Evolutionary conservation across 2,797 vertebrate genomes (phyloP), one percentile per base, ranked within the genome.

Genomic region (Aldrovandia affinis): DNA sequence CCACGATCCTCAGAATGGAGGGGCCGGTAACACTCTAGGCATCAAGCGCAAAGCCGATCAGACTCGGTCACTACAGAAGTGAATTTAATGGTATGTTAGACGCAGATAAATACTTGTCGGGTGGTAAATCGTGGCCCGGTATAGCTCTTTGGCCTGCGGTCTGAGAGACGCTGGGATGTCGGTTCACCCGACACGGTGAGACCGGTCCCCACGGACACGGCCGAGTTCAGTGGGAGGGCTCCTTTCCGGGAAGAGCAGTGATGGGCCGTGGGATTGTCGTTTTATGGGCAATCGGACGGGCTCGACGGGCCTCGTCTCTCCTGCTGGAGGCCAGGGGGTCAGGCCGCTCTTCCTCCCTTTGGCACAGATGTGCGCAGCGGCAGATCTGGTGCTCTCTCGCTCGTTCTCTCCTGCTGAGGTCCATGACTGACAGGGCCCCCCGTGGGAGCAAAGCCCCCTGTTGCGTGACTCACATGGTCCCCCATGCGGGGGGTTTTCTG

Each of bases 381-480:
- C 33, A 70, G 33, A 39, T 20, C 65, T 36, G 63, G 63, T 15
- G 63, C 63, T 33, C 6, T 22, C 15, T 7, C 2, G 3, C 55
- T 14, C 39, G 20, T 42, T 28, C 63, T 12, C 20, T 61, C 30
- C 55, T 61, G 36, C 80, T 68, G 80, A 15, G 33, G 33, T 81
- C 47, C 59, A 63, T 63, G 28, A 44, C 25, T 81, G 57, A 44
- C 33, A 63, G 57, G 52, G 59, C 6, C 82, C 90, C 83, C 89
- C 89, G 88, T 0, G 88, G 89, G 88, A 89, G 86, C 80, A 88
- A 88, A 91, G 89, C 87, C 87, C n/a, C 85, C 86, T 36, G 6
- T 22, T 14, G 54, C 3, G 33, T 93, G 91, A 93, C 83, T 93
- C 91, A 83, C 25, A 91, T 84, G 1, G 30, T 44, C 50, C 33